Conservation (phyloP, 2,797 vertebrate species). For the Anas bahamensis region DNA sequence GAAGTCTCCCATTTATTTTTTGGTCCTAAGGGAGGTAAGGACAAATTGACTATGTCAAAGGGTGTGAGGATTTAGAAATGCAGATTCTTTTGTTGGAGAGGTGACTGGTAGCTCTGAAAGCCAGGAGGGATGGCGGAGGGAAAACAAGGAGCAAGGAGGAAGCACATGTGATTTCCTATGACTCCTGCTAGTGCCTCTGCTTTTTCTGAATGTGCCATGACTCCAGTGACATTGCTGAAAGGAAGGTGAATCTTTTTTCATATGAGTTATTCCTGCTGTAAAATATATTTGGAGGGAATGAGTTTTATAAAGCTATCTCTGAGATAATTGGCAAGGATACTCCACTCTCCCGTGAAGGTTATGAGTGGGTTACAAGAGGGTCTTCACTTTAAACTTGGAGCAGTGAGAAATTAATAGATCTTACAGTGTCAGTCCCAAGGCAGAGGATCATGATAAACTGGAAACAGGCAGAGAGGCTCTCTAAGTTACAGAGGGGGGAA, state of each 20-base stretch:
- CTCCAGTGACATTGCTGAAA: constrained; percentile 74
- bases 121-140: not conserved
- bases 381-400: constrained; percentile 54
- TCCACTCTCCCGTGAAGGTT: constrained; percentile 71
- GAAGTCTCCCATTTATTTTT: constrained; percentile 65
- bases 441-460: constrained; percentile 51
- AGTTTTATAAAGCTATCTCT: constrained; percentile 68
- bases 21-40: constrained; percentile 44
- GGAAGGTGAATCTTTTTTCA: constrained; percentile 72
- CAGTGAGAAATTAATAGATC: constrained; percentile 69
- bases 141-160: not conserved
- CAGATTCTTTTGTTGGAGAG: not conserved
- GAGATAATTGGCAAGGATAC: constrained; percentile 72
- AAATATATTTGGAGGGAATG: constrained; percentile 62
- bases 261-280: constrained; percentile 49
- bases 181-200: not conserved
- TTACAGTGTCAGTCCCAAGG: constrained; percentile 43
- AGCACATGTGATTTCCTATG: not conserved
- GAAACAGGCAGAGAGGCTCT: constrained; percentile 2
- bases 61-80: not conserved
- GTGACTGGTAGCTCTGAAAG: not conserved
- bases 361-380: constrained; percentile 54
- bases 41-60: constrained; percentile 65
- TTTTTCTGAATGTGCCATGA: constrained; percentile 18
- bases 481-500: not conserved